Evolutionary conservation across 2,113 vertebrate species (phyloP).

Genomic region (Naja naja): DNA sequence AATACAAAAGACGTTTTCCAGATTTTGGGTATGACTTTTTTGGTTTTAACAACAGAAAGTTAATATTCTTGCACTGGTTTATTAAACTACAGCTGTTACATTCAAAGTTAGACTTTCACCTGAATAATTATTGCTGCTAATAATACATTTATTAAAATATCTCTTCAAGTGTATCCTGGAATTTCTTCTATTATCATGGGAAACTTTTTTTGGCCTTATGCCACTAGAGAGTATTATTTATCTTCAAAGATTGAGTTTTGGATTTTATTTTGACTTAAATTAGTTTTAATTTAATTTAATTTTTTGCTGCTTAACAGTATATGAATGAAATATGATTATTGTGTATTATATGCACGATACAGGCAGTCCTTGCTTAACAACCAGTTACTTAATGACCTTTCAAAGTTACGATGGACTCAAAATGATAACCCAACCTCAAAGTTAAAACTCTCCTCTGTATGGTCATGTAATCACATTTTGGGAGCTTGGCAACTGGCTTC

Average conservation of each 20-base stretch:
- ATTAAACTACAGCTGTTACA: not conserved
- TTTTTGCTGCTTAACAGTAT: not conserved
- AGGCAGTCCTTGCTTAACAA: not conserved
- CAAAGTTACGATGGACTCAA: not conserved
- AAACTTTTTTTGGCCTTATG: not conserved
- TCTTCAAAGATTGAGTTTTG: not conserved
- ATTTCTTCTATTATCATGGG: not conserved
- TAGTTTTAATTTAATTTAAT: not conserved
- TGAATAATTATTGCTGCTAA: not conserved
- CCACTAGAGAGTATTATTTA: not conserved
- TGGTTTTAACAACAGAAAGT: not conserved
- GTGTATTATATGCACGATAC: not conserved
- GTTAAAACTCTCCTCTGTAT: not conserved
- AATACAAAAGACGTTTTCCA: conserved; percentile 86
- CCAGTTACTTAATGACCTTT: not conserved
- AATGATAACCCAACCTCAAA: not conserved
- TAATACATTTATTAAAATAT: not conserved
- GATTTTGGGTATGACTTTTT: conserved; percentile 83
- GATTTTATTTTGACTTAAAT: not conserved
- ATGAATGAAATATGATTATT: not conserved
- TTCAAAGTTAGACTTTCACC: not conserved
- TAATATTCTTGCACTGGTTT: not conserved
- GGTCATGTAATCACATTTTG: not conserved
- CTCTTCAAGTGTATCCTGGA: not conserved
- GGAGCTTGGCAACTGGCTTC: too few relatives aligned